These are phyloP conservation scores for Stictocephala bisonia DNA, from an alignment of 2,888 invertebrate species.

Conservation along the genomic window DNA sequence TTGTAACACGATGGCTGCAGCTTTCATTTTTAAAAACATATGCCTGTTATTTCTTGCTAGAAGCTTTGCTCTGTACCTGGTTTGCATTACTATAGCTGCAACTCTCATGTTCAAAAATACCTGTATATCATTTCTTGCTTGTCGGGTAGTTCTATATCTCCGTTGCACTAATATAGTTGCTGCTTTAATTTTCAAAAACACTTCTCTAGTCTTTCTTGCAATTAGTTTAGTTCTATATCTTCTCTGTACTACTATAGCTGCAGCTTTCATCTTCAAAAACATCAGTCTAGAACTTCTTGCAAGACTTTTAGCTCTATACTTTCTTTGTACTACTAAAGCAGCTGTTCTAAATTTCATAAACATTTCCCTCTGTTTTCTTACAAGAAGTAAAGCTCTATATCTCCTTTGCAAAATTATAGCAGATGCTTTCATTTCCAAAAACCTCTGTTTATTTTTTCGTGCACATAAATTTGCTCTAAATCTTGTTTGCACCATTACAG, in stretches of 20 bases:
- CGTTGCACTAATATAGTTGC: too few species aligned
- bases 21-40: too few species aligned
- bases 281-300: background rate
- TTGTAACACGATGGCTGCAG: too few species aligned
- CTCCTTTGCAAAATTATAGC: slow-evolving; percentile 46
- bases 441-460: background rate
- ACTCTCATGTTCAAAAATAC: too few species aligned
- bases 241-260: background rate
- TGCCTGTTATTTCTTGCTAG: too few species aligned
- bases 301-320: background rate
- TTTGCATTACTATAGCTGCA: too few species aligned
- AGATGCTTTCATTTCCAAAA: background rate
- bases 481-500: background rate
- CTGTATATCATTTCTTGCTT: too few species aligned
- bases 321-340: slow-evolving; percentile 62
- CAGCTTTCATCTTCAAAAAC: background rate
- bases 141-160: too few species aligned
- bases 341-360: slow-evolving; percentile 47
- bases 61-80: too few species aligned
- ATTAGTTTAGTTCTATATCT: background rate
- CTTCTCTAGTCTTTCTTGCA: too few species aligned
- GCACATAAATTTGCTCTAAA: background rate
- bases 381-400: slow-evolving; percentile 40
- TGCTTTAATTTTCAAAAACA: too few species aligned
- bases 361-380: slow-evolving; percentile 33